Conservation (phyloP, 2,888 invertebrate genomes). For the Coronaproctus castanopsis region DNA sequence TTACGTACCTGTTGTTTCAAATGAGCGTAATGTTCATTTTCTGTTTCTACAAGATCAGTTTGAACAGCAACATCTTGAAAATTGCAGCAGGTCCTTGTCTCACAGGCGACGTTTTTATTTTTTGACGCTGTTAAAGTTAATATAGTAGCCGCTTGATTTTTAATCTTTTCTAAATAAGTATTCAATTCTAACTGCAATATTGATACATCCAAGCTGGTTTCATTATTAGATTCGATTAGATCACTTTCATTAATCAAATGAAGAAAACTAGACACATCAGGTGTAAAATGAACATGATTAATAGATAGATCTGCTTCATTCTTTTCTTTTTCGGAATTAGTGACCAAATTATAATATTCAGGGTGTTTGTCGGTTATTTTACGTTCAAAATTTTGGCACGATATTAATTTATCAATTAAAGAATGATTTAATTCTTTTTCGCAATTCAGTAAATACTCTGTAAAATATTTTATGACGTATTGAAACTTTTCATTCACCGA, state of each 20-base stretch:
- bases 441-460: conserved; percentile 10
- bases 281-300: conserved; percentile 43
- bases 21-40: background rate
- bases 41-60: background rate
- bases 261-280: conserved; percentile 39
- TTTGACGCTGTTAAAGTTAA: conserved; percentile 33
- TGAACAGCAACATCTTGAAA: background rate
- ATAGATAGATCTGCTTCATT: background rate
- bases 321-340: background rate
- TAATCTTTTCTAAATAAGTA: conserved; percentile 42
- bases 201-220: conserved; percentile 6
- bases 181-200: conserved; percentile 41
- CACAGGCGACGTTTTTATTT: background rate
- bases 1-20: background rate
- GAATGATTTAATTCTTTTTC: conserved; percentile 15
- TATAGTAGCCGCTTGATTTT: conserved; percentile 47
- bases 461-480: conserved; percentile 13
- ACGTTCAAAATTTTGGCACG: background rate
- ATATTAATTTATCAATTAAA: conserved; percentile 24
- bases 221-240: conserved; percentile 23
- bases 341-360: too few relatives aligned
- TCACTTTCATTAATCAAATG: conserved; percentile 35
- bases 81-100: background rate
- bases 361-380: too few relatives aligned
- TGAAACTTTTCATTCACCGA: conserved; percentile 13